A percentile compares a stretch with the other conserved stretches of the same genome.
These are phyloP conservation scores for Pristis pectinata DNA, from an alignment of 2,797 vertebrate species.

Conservation along the genomic window DNA sequence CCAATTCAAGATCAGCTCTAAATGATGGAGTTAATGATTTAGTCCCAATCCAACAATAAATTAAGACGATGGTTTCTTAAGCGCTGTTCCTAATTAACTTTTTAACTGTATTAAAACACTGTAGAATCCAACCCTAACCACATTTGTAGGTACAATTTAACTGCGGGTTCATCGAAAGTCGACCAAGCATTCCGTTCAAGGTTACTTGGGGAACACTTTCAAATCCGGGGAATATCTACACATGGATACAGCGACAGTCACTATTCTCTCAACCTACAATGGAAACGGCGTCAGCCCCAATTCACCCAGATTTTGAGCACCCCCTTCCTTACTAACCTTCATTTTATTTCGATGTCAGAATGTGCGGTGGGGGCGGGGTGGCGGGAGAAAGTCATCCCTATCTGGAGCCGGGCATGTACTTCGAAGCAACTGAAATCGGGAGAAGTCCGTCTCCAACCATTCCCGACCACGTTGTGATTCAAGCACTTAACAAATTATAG, in stretches of 20 bases:
- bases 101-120: not conserved
- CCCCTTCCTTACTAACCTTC: not conserved
- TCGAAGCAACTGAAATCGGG: not conserved
- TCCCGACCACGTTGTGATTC: not conserved
- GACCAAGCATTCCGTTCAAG: no score
- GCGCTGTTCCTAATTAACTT: not conserved
- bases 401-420: not conserved
- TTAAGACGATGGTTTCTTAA: not conserved
- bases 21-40: not conserved
- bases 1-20: not conserved
- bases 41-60: not conserved
- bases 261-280: no score
- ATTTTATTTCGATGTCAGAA: no score
- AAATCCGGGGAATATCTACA: no score
- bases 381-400: not conserved
- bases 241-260: no score
- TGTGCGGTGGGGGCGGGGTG: not conserved
- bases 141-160: not conserved
- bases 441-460: not conserved
- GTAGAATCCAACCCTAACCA: not conserved
- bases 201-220: no score
- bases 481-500: not conserved
- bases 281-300: not conserved
- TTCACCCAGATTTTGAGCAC: not conserved
- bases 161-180: not conserved